Percentiles rank a stretch among this genome's conserved stretches.
Conservation (phyloP, 2,888 invertebrate species). For the Lissocephala sabroskyi region DNA sequence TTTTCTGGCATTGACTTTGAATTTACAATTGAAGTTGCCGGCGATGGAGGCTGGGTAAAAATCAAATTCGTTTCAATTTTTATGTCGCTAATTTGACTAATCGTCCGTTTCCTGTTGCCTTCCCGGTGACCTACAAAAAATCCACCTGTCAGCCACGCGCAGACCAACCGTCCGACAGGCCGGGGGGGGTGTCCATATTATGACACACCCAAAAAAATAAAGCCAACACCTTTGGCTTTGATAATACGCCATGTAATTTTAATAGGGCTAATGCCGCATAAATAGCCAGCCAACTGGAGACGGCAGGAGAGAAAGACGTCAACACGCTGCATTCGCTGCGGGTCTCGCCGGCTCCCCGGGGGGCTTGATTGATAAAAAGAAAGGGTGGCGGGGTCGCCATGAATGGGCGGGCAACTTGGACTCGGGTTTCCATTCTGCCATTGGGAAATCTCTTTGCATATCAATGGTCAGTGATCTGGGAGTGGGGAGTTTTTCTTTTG, state of each 20-base stretch:
- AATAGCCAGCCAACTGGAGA: too few species aligned
- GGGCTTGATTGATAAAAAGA: conserved; percentile 47
- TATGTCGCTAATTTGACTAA: too few species aligned
- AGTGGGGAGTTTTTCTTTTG: too few species aligned
- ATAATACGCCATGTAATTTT: conserved; percentile 36
- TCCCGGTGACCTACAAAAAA: too few species aligned
- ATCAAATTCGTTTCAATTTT: too few species aligned
- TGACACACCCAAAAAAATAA: conserved; percentile 49
- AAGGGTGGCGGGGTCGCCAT: too few species aligned
- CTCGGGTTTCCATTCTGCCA: background rate
- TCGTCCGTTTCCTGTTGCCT: too few species aligned
- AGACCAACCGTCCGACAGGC: too few species aligned
- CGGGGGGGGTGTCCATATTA: conserved; percentile 35
- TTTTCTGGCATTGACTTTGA: too few species aligned
- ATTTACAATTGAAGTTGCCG: too few species aligned
- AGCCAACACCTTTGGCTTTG: conserved; percentile 31
- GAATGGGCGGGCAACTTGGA: background rate
- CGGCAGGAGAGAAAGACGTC: conserved; percentile 61
- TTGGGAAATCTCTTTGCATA: conserved; percentile 20
- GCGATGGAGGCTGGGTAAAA: too few species aligned
- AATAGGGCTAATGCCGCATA: conserved; percentile 58
- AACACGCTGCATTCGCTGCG: conserved; percentile 37
- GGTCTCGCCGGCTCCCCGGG: background rate
- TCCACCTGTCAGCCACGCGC: too few species aligned
- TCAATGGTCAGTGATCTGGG: conserved; percentile 21